These are phyloP conservation scores for Apis laboriosa DNA, from an alignment of 1,140 invertebrate species.

Conservation along the genomic window DNA sequence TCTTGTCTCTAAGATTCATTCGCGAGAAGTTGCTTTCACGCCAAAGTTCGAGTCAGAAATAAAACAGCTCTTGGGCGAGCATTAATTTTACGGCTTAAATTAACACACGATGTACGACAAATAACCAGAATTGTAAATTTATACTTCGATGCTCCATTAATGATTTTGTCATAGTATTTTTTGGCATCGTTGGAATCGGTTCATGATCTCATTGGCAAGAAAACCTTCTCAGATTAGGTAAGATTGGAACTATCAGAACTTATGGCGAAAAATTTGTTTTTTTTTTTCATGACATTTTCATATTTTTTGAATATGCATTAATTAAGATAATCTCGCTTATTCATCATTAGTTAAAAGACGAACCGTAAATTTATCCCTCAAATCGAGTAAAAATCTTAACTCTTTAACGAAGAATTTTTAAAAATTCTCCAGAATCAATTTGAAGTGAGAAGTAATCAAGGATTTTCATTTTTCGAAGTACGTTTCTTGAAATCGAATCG, in stretches of 20 bases:
- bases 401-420: too few relatives aligned
- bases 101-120: not conserved
- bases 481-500: not conserved
- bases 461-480: not conserved
- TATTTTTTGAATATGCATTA: too few relatives aligned
- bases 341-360: too few relatives aligned
- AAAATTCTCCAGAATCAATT: not conserved
- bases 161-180: slow-evolving; percentile 1
- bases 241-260: too few relatives aligned
- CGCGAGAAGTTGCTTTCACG: not conserved
- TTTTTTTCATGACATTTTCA: too few relatives aligned
- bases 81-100: slow-evolving; percentile 32
- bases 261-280: too few relatives aligned
- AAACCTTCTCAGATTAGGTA: too few relatives aligned
- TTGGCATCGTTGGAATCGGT: not conserved
- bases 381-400: too few relatives aligned
- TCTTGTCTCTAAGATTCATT: not conserved
- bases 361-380: too few relatives aligned
- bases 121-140: not conserved
- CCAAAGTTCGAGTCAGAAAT: slow-evolving; percentile 15
- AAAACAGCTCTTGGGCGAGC: slow-evolving; percentile 30
- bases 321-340: too few relatives aligned
- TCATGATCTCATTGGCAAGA: slow-evolving; percentile 18
- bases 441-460: not conserved
- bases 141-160: not conserved